These are phyloP conservation scores for Atractosteus spatula DNA, from an alignment of 2,113 vertebrate species.

Conservation along the genomic window DNA sequence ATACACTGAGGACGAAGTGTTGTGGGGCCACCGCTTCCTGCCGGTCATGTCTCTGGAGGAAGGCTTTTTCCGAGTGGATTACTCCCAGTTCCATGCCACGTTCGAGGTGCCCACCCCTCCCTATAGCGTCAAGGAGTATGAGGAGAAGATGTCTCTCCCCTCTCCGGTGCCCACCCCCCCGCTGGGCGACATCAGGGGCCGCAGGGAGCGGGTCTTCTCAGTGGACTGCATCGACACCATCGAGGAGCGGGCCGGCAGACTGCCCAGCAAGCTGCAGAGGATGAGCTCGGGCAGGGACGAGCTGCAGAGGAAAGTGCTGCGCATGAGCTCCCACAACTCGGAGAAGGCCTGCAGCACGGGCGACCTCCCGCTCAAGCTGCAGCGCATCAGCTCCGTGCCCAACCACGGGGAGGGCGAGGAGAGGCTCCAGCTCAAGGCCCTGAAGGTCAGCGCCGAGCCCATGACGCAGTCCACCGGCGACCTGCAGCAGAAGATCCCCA, in stretches of 20 bases:
- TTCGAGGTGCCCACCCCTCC: constrained; percentile 83
- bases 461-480: constrained; percentile 69
- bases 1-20: constrained; percentile 84
- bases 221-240: constrained; percentile 56
- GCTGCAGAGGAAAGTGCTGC: constrained; percentile 55
- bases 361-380: constrained; percentile 71
- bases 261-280: constrained; percentile 74
- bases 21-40: constrained; percentile 86
- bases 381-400: constrained; percentile 61
- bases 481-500: constrained; percentile 62
- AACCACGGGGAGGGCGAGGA: constrained; percentile 58
- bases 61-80: constrained; percentile 86
- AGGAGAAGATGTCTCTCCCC: constrained; percentile 68
- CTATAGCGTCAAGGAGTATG: constrained; percentile 80
- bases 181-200: constrained; percentile 39
- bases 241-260: constrained; percentile 57
- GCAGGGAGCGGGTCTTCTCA: constrained; percentile 66
- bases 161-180: constrained; percentile 57
- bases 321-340: constrained; percentile 45
- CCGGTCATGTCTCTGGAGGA: constrained; percentile 87
- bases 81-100: constrained; percentile 83
- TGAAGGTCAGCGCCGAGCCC: constrained; percentile 54
- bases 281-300: constrained; percentile 69
- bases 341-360: constrained; percentile 70
- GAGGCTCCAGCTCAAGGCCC: constrained; percentile 61